Conservation (phyloP, 2,797 vertebrate species). For the Sebastes ruberrimus region DNA sequence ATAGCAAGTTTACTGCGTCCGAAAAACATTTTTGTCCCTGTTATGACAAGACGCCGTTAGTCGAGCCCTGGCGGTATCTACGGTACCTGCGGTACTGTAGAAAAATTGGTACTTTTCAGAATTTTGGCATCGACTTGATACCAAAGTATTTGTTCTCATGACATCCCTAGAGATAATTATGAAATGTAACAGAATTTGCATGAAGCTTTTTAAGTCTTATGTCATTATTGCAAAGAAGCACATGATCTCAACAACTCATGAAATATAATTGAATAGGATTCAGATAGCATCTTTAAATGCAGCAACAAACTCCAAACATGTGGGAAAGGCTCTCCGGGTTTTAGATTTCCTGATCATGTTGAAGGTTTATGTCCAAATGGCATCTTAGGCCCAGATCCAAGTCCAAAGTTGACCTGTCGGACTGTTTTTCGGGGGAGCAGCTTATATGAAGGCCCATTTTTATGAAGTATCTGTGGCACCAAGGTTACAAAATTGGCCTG, state of each 20-base stretch:
- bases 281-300: conserved; percentile 8
- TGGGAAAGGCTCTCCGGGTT: not conserved
- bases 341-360: conserved; percentile 13
- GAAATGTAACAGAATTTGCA: not conserved
- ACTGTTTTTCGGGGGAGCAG: not conserved
- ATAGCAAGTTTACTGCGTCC: too few relatives aligned
- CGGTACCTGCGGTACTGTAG: too few relatives aligned
- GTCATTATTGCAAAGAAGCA: conserved; percentile 10
- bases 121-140: too few relatives aligned
- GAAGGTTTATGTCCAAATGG: conserved; percentile 42
- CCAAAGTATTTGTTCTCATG: too few relatives aligned
- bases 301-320: not conserved
- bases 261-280: conserved; percentile 16
- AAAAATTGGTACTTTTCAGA: too few relatives aligned
- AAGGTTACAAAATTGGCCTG: conserved; percentile 40
- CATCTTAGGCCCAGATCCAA: conserved; percentile 19
- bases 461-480: conserved; percentile 17
- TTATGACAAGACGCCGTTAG: too few relatives aligned
- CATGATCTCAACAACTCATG: conserved; percentile 8
- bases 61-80: too few relatives aligned
- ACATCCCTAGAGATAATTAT: not conserved
- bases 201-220: conserved; percentile 1
- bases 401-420: conserved; percentile 11
- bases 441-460: not conserved
- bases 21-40: too few relatives aligned